Conservation (phyloP, 2,113 vertebrate species). For the Boulengeromyrus knoepffleri region DNA sequence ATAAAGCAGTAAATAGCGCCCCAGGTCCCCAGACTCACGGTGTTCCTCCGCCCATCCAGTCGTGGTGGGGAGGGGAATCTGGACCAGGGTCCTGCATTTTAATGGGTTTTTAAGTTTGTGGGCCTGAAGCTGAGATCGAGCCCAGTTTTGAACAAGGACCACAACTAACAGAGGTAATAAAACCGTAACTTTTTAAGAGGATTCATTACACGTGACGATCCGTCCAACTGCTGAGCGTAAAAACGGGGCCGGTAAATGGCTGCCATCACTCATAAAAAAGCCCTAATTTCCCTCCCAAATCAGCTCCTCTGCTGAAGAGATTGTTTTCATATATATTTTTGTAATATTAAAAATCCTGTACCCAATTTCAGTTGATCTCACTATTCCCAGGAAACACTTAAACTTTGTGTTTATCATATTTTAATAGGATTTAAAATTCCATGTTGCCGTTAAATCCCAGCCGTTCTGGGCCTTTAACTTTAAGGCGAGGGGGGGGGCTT, state of each 20-base stretch:
- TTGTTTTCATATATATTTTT: not conserved
- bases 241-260: not conserved
- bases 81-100: not conserved
- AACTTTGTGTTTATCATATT: constrained; percentile 1
- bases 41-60: not conserved
- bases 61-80: not conserved
- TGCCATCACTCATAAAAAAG: not conserved
- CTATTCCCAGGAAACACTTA: not conserved
- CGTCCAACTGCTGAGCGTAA: not conserved
- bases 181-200: not conserved
- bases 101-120: not conserved
- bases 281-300: not conserved
- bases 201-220: not conserved
- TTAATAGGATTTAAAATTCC: not conserved
- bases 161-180: not conserved
- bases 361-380: not conserved
- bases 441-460: not conserved
- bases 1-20: not conserved
- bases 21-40: not conserved
- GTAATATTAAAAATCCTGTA: not conserved
- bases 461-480: not conserved
- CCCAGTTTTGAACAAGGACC: not conserved
- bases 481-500: not conserved
- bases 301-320: not conserved
- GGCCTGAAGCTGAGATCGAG: not conserved